phyloP scores from a whole-genome alignment of 2,113 vertebrate species.

The Marmota flaviventris region DNA sequence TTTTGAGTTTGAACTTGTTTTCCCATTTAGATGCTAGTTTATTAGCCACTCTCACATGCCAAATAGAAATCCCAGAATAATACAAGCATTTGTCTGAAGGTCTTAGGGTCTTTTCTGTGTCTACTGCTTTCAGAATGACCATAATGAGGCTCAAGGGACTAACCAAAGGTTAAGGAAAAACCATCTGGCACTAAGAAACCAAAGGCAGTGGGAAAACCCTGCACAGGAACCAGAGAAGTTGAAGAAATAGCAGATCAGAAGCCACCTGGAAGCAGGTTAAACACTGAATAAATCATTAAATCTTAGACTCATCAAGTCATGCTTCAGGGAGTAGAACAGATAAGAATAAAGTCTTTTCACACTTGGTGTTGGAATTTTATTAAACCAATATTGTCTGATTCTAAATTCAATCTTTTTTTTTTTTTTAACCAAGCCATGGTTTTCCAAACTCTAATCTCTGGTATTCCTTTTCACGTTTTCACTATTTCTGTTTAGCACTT shows the following conservation, averaged over 20 bases:
- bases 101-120: conserved; percentile 9
- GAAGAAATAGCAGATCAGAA: not conserved
- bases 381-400: conserved; percentile 26
- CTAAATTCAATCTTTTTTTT: conserved; percentile 23
- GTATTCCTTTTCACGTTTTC: not conserved
- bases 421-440: not conserved
- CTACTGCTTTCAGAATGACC: not conserved
- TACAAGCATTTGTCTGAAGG: not conserved
- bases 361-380: not conserved
- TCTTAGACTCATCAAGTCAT: not conserved
- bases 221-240: not conserved
- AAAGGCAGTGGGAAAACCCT: conserved; percentile 25
- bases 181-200: not conserved
- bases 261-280: not conserved
- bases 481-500: not conserved
- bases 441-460: not conserved
- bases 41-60: not conserved
- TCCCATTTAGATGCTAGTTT: not conserved
- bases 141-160: conserved; percentile 34
- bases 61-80: conserved; percentile 31
- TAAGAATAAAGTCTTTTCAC: conserved; percentile 10
- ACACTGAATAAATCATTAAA: not conserved
- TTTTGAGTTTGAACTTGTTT: conserved; percentile 20
- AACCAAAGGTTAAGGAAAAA: not conserved
- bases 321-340: conserved; percentile 35